These are phyloP conservation scores for Peribatodes rhomboidaria DNA, from an alignment of 2,888 invertebrate genomes.

Conservation along the genomic window DNA sequence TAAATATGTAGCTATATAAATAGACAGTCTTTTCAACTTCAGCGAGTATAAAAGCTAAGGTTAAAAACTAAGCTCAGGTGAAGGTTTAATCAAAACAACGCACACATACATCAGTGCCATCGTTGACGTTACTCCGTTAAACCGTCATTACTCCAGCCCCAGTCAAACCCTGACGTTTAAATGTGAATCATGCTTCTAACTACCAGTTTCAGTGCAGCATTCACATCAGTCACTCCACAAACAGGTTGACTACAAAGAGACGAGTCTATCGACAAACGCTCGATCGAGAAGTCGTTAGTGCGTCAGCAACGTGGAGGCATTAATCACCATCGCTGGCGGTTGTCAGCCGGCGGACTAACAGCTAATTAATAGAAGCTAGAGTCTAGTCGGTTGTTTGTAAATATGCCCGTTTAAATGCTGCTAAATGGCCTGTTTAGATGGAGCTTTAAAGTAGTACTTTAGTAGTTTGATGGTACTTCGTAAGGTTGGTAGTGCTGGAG, in stretches of 20 bases:
- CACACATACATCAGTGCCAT: too few species aligned
- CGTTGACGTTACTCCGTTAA: too few species aligned
- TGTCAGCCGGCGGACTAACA: constrained; percentile 36
- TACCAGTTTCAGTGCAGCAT: constrained; percentile 14
- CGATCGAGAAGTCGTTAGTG: constrained; percentile 46
- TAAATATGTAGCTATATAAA: too few species aligned
- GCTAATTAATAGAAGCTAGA: constrained; percentile 38
- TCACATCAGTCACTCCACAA: constrained; percentile 24
- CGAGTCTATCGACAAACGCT: constrained; percentile 28
- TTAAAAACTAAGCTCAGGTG: too few species aligned
- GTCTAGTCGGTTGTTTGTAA: constrained; percentile 12
- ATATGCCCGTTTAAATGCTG: background rate
- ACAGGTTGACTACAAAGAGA: constrained; percentile 32
- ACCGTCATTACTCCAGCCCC: too few species aligned
- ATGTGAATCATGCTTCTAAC: background rate
- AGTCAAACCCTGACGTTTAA: too few species aligned
- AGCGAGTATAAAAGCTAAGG: too few species aligned
- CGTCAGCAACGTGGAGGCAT: constrained; percentile 44
- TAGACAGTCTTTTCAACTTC: too few species aligned
- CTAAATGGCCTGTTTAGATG: background rate
- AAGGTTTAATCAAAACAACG: too few species aligned
- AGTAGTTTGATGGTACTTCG: background rate
- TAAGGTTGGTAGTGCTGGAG: too few species aligned
- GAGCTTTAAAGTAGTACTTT: background rate
- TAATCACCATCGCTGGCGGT: constrained; percentile 41